phyloP scores from a whole-genome alignment of 2,888 invertebrate genomes.

The Ferdinandea cuprea region DNA sequence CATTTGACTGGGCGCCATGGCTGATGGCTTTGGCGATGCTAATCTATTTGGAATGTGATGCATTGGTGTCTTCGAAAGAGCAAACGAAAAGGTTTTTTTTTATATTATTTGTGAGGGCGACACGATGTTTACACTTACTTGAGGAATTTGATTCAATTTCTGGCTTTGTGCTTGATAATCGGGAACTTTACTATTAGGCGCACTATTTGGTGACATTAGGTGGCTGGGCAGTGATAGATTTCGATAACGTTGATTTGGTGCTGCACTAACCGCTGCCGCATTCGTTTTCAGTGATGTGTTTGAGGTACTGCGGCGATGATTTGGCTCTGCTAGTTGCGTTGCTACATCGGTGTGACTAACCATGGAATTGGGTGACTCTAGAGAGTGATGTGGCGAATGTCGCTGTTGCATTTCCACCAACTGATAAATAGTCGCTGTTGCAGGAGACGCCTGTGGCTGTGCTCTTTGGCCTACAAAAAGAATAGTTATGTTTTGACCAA shows the following conservation, averaged over 20 bases:
- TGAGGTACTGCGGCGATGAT: conserved; percentile 81
- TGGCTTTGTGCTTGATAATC: conserved; percentile 55
- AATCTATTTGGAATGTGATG: conserved; percentile 76
- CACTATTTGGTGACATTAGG: conserved; percentile 74
- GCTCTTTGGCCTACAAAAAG: conserved; percentile 81
- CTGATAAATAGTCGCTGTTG: conserved; percentile 82
- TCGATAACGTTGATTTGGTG: conserved; percentile 80
- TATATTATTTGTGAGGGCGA: not conserved
- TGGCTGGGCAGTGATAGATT: conserved; percentile 82
- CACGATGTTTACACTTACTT: conserved; percentile 30
- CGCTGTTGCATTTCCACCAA: conserved; percentile 78
- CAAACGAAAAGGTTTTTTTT: not conserved
- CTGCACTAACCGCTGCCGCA: conserved; percentile 61
- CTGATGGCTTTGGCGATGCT: conserved; percentile 54
- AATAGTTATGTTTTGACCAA: not conserved
- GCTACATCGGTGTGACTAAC: conserved; percentile 75
- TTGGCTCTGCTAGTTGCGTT: conserved; percentile 79
- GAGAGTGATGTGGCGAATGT: conserved; percentile 61
- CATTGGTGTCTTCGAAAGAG: conserved; percentile 71
- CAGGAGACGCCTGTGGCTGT: conserved; percentile 83
- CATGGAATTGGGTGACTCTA: conserved; percentile 72
- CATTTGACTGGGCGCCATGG: conserved; percentile 55
- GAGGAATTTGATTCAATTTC: conserved; percentile 66
- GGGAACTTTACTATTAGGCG: conserved; percentile 33
- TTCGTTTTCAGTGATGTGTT: conserved; percentile 78